A percentile compares a stretch with the other conserved stretches of the same genome.
Evolutionary conservation across 2,797 vertebrate species (phyloP).

Genomic region (Nasua narica): DNA sequence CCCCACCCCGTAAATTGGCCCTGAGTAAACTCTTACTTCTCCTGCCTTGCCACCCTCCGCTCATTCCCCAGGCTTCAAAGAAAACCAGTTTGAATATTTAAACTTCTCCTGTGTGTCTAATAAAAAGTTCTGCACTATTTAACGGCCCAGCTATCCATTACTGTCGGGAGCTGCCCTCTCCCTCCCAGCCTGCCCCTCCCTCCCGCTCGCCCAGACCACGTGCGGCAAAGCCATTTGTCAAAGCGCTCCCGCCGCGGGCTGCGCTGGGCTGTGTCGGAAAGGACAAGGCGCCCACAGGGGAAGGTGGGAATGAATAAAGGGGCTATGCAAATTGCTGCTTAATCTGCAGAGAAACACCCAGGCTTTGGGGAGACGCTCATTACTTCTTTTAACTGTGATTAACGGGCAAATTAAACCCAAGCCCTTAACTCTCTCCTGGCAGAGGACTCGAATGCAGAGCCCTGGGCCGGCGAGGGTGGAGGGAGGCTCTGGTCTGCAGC

Average conservation of each 20-base stretch:
- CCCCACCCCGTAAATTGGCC: not conserved
- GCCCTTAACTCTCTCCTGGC: conserved; percentile 74
- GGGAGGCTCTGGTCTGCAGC: not conserved
- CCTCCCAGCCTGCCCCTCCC: conserved; percentile 65
- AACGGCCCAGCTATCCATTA: conserved; percentile 87
- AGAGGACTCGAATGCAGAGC: conserved; percentile 58
- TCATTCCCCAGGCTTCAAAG: conserved; percentile 59
- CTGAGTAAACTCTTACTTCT: conserved; percentile 46
- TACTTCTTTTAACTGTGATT: conserved; percentile 87
- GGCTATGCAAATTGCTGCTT: conserved; percentile 88
- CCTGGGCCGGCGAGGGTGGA: not conserved
- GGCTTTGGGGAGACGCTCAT: conserved; percentile 83
- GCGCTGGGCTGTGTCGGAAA: conserved; percentile 85
- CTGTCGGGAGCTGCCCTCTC: conserved; percentile 81
- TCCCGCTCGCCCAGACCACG: conserved; percentile 44
- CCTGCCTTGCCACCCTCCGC: conserved; percentile 27
- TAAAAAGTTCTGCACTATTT: conserved; percentile 90
- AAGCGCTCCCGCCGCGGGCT: conserved; percentile 80
- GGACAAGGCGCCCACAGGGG: conserved; percentile 78
- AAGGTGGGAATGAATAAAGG: conserved; percentile 84
- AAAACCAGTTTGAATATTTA: conserved; percentile 86
- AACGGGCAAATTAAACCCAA: conserved; percentile 86
- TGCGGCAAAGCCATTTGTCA: conserved; percentile 88
- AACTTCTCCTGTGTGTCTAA: conserved; percentile 89
- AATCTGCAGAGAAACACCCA: conserved; percentile 85